These are phyloP conservation scores for Sarcophaga rosellei DNA, from an alignment of 2,888 invertebrate genomes.

Conservation along the genomic window DNA sequence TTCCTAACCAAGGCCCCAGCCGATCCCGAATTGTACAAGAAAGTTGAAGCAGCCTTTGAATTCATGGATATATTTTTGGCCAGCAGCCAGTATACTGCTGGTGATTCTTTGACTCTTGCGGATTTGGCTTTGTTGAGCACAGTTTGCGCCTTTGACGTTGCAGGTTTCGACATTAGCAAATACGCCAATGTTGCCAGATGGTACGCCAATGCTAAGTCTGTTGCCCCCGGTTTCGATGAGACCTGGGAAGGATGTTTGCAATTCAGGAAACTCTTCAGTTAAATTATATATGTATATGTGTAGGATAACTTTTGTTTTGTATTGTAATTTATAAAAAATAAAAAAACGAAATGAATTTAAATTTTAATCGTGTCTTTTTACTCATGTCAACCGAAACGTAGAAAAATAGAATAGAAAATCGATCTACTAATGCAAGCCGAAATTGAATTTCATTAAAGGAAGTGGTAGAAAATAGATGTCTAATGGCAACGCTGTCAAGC, in stretches of 20 bases:
- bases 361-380: neutral
- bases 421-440: no score
- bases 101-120: conserved; percentile 88
- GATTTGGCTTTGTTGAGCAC: conserved; percentile 87
- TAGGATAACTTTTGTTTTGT: neutral
- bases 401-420: no score
- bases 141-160: conserved; percentile 86
- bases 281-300: neutral
- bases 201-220: conserved; percentile 85
- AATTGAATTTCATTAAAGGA: no score
- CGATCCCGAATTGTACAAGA: conserved; percentile 85
- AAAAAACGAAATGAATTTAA: neutral
- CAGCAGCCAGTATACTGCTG: conserved; percentile 86
- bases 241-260: conserved; percentile 63
- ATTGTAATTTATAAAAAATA: neutral
- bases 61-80: conserved; percentile 87
- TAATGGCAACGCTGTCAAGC: no score
- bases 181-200: conserved; percentile 86
- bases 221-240: conserved; percentile 83
- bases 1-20: conserved; percentile 83
- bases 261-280: conserved; percentile 31
- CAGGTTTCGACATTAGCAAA: conserved; percentile 85
- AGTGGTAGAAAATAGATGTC: no score
- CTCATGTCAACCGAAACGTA: no score
- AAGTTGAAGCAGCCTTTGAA: conserved; percentile 85